Evolutionary conservation across 2,888 invertebrate species (phyloP), one percentile per base, ranked within the genome.

Genomic region (Drosophila nr. perissopoda): DNA sequence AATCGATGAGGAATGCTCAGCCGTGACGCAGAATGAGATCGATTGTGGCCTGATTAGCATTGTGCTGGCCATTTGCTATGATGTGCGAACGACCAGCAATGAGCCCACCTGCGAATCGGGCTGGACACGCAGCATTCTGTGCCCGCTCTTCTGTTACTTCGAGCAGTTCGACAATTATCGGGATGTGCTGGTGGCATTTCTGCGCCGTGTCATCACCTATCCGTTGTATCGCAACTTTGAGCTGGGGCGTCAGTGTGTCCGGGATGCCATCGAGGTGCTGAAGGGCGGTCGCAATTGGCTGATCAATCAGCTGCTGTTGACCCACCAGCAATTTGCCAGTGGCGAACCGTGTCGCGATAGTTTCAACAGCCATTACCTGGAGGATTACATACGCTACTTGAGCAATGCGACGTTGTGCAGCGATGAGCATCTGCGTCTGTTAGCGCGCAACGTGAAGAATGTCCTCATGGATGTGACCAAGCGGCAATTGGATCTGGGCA

Each of bases 151-250:
- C 4, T 83, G 81, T 57, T 93, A 93, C 69, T 93, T 92, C 51
- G 93, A 93, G 58, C 82, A 88, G 16, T 91, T 91, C 36, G 82
- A 90, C 21, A 91, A 88, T 42, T 81, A 92, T n/a, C 83, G 79
- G 34, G 83, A 86, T 29, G 92, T 91, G 1, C 80, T 92, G 4
- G 82, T 91, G n/a, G 91, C 91, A 18, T 93, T 93, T 49, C 61
- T 93, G 49, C 91, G 93, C 1, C 91, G 93, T 7, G 90, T 87
- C 2, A 76, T 93, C 6, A 91, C 91, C 29, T 93, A 93, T 82
- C 93, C 93, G 4, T 65, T 93, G 29, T 93, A 92, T 70, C 87
- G 93, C 6, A 93, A 92, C 66, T 93, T 91, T 42, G 92, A 93
- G 46, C 76, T 93, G 29, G 91, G 91, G 0, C 83, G 88, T 4